phyloP scores from a whole-genome alignment of 2,888 invertebrate species.

The Alloplasta piceator region DNA sequence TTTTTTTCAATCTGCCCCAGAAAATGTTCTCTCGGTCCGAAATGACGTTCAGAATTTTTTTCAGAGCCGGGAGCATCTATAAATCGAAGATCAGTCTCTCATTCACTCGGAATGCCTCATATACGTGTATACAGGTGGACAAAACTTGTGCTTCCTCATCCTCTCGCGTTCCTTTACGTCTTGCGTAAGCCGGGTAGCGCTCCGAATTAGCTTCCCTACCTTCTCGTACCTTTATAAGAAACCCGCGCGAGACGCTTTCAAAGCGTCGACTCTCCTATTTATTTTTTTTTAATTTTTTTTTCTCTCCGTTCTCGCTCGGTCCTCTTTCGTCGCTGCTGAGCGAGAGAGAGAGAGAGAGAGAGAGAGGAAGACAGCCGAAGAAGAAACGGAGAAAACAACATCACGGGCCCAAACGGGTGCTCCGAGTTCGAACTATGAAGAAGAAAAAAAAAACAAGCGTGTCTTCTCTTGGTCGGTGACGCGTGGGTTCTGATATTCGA shows the following conservation, averaged over 20 bases:
- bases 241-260: slow-evolving; percentile 50
- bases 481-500: slow-evolving; percentile 53
- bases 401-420: slow-evolving; percentile 33
- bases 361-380: not conserved
- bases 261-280: slow-evolving; percentile 40
- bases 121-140: slow-evolving; percentile 53
- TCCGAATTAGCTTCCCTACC: slow-evolving; percentile 76
- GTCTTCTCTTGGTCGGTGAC: slow-evolving; percentile 30
- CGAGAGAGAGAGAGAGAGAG: slow-evolving; percentile 7
- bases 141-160: slow-evolving; percentile 68
- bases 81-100: too few relatives aligned
- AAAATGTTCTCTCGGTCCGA: too few relatives aligned
- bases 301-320: slow-evolving; percentile 29
- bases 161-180: slow-evolving; percentile 60
- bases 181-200: slow-evolving; percentile 80
- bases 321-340: not conserved
- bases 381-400: slow-evolving; percentile 4
- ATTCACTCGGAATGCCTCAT: too few relatives aligned
- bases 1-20: too few relatives aligned
- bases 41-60: too few relatives aligned
- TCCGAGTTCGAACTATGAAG: slow-evolving; percentile 1
- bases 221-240: slow-evolving; percentile 49
- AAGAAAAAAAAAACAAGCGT: too few relatives aligned
- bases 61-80: too few relatives aligned
- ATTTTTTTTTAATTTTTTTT: slow-evolving; percentile 24